phyloP scores from a whole-genome alignment of 2,113 vertebrate species.

The Patagioenas fasciata region DNA sequence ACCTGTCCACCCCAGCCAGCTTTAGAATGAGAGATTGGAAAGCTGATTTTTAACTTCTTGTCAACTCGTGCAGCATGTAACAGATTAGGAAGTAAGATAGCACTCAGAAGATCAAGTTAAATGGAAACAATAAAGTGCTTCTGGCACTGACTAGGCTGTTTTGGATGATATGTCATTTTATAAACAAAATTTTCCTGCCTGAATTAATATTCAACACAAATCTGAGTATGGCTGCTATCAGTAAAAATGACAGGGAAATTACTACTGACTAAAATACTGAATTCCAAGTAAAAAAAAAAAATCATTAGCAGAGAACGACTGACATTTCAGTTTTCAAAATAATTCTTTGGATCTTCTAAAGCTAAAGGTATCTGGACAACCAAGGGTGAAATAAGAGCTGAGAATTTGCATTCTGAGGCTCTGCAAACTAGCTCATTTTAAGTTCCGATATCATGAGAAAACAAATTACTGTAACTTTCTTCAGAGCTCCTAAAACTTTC shows the following conservation, averaged over 20 bases:
- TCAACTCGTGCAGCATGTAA: neutral
- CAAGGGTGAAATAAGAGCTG: neutral
- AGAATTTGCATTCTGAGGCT: neutral
- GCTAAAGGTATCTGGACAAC: neutral
- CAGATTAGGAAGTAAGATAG: neutral
- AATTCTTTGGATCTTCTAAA: neutral
- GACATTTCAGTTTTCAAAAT: neutral
- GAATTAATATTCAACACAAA: neutral
- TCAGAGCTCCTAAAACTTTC: neutral
- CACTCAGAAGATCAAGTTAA: neutral
- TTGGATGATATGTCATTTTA: neutral
- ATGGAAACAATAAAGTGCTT: conserved; percentile 10
- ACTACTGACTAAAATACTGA: neutral
- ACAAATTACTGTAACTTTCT: neutral
- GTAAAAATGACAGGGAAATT: neutral
- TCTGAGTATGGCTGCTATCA: neutral
- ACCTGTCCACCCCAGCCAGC: neutral
- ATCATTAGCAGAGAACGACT: neutral
- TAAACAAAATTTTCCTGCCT: neutral
- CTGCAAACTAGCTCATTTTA: neutral
- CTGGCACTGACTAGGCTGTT: neutral
- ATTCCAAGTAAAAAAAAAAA: neutral
- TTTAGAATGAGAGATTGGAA: neutral
- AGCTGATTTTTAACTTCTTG: neutral
- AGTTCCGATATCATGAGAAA: neutral